phyloP scores from a whole-genome alignment of 1,140 invertebrate genomes.

The Brachionus rubens region DNA sequence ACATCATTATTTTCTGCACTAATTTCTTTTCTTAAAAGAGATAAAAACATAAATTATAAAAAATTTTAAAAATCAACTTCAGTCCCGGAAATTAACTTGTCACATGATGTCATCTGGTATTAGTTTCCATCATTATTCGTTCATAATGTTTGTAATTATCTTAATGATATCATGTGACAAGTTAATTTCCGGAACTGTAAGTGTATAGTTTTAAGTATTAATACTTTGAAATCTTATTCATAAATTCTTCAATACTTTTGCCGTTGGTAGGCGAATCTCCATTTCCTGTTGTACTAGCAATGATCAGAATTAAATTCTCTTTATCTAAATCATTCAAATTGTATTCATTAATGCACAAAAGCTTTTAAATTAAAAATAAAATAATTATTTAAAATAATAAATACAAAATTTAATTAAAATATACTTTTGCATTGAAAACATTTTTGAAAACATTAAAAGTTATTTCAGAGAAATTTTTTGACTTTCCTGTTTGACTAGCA shows the following conservation, averaged over 20 bases:
- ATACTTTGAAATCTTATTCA: not conserved
- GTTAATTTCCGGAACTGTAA: too few species aligned
- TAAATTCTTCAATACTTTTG: constrained; percentile 63
- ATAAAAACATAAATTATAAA: not conserved
- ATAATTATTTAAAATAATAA: not conserved
- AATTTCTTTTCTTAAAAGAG: not conserved
- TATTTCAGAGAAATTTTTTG: constrained; percentile 85
- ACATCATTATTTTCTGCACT: not conserved
- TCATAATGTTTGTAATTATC: too few species aligned
- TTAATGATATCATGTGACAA: too few species aligned
- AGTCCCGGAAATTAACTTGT: too few species aligned
- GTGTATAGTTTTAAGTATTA: not conserved
- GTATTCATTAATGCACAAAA: constrained; percentile 84
- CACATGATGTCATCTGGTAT: too few species aligned
- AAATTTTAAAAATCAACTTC: too few species aligned
- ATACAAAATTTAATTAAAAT: constrained; percentile 48
- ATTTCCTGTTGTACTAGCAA: constrained; percentile 92
- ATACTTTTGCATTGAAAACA: constrained; percentile 88
- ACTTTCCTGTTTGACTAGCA: constrained; percentile 90
- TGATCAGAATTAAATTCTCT: constrained; percentile 80
- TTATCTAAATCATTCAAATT: constrained; percentile 87
- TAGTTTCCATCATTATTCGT: too few species aligned
- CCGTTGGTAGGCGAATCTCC: constrained; percentile 94
- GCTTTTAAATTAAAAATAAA: constrained; percentile 69
- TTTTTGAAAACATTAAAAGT: constrained; percentile 83